A percentile compares a stretch with the other conserved stretches of the same genome.
Conservation (phyloP, 2,797 vertebrate genomes). For the Lacerta agilis region DNA sequence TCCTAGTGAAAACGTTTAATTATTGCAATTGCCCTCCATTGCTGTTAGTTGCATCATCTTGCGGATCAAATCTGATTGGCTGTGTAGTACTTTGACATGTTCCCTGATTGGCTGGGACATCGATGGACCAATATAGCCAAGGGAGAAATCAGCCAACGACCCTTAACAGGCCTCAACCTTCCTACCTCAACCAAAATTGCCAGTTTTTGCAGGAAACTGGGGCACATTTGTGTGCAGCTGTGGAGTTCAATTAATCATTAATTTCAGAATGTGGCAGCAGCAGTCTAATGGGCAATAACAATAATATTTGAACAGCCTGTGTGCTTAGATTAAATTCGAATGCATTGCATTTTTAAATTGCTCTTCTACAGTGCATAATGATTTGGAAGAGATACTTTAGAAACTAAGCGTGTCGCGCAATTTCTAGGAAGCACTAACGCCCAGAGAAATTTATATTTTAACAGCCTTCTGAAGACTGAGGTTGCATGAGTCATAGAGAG, state of each 20-base stretch:
- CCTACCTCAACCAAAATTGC: not conserved
- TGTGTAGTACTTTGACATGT: not conserved
- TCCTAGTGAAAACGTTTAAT: not conserved
- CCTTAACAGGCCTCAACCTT: not conserved
- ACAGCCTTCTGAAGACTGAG: not conserved
- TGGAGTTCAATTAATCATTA: not conserved
- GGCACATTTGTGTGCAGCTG: not conserved
- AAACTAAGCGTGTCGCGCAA: not conserved
- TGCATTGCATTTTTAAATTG: not conserved
- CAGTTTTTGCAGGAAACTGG: not conserved
- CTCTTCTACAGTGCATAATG: not conserved
- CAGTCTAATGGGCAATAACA: not conserved
- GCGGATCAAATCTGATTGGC: not conserved
- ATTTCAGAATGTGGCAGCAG: not conserved
- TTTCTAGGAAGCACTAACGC: not conserved
- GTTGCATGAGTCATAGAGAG: not conserved
- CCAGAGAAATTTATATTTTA: not conserved
- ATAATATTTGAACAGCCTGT: not conserved
- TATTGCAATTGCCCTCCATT: not conserved
- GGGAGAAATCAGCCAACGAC: not conserved
- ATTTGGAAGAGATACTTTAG: not conserved
- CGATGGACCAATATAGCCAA: not conserved
- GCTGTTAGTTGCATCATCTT: no score
- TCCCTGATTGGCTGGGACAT: not conserved
- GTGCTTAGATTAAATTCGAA: not conserved